A percentile compares a stretch with the other conserved stretches of the same genome.
These are phyloP conservation scores for Muntiacus reevesi DNA, from an alignment of 2,113 vertebrate species.

Conservation along the genomic window DNA sequence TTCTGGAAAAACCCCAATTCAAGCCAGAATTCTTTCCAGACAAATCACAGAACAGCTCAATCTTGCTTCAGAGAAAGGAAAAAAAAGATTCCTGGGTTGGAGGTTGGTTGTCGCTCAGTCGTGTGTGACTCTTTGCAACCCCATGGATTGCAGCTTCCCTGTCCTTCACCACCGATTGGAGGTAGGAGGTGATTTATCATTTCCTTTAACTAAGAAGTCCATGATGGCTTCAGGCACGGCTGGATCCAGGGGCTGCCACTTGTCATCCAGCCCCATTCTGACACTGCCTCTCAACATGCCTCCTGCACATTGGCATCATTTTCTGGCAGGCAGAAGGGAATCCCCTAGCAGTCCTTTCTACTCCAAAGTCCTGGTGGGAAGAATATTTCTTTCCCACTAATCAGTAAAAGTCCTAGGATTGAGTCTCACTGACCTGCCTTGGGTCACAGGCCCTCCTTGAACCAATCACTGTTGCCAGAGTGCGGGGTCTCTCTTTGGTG, in stretches of 20 bases:
- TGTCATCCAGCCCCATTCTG: neutral
- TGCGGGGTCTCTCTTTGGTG: accelerated
- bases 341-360: neutral
- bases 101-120: neutral
- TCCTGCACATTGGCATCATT: accelerated
- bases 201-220: neutral
- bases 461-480: neutral
- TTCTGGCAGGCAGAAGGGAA: neutral
- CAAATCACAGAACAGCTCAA: neutral
- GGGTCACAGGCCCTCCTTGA: neutral
- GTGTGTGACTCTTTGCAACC: neutral
- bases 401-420: neutral
- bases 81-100: neutral
- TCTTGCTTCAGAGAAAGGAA: neutral
- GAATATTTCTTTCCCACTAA: neutral
- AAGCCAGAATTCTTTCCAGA: neutral
- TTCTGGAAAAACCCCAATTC: neutral
- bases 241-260: neutral
- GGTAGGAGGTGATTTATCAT: accelerated
- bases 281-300: accelerated
- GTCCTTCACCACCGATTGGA: neutral
- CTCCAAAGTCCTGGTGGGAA: neutral
- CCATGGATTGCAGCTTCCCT: neutral
- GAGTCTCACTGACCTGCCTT: neutral
- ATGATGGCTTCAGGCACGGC: neutral